Base-by-base conservation (phyloP, 2,113 vertebrate genomes). In the Burhinus bistriatus region DNA sequence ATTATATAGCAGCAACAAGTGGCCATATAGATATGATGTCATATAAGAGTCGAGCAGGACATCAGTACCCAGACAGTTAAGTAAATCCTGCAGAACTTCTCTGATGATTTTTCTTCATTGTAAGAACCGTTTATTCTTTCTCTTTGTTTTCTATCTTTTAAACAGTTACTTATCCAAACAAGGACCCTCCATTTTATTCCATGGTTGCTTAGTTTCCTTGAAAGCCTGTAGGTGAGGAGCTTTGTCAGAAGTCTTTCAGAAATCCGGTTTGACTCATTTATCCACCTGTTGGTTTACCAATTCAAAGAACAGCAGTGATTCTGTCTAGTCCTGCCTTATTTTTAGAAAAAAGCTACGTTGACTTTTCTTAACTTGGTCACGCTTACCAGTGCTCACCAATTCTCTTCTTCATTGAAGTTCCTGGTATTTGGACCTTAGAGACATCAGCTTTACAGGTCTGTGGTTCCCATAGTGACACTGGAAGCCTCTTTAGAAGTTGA, bases 221-320 rank as follows among this genome's bases (percentile, higher is more conserved):
- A 75, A 70, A 83, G 19, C 36, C n/a, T 71, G 3, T 17, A 75
- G 25, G 2, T 70, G 13, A 87, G 7, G 3, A 36, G 15, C 13
- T 83, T 73, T 73, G 9, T 45, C 52, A 79, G 32, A 79, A 73
- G 9, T 45, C 18, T 66, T 92, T 79, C 25, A 55, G 45, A 82
- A 83, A 89, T 65, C 15, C 30, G 47, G 9, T 78, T 54, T 54
- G 26, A 69, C 27, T 70, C 0, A 0, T 70, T 75, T 66, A 52
- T 55, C 18, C 5, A 65, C n/a, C 1, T 17, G 5, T 44, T 64
- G 49, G 9, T 59, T 92, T 59, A 61, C 26, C 0, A 0, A 4
- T 70, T 83, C 27, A 71, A 83, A 75, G 40, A 75, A 92, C 2
- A 29, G 18, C 6, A 66, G 9, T 51, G 49, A 40, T 55, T 79